phyloP scores from a whole-genome alignment of 2,888 invertebrate species.

The Carcina quercana region DNA sequence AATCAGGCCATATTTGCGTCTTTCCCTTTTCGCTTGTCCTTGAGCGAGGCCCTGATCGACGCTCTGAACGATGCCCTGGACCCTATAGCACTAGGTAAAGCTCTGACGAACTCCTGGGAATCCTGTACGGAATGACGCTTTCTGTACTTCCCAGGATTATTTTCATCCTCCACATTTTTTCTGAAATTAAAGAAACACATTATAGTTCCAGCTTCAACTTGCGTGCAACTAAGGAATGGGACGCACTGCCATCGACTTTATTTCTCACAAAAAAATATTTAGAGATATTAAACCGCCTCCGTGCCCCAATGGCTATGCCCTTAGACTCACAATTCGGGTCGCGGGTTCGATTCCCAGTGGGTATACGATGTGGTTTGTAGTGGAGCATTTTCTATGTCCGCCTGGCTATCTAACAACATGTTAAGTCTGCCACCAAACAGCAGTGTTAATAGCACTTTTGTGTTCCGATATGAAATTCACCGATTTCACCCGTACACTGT shows the following conservation, averaged over 20 bases:
- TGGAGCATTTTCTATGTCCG: too few species aligned
- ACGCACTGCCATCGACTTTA: too few species aligned
- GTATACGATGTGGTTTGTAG: too few species aligned
- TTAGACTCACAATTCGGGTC: neutral
- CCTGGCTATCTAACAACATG: too few species aligned
- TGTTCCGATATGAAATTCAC: too few species aligned
- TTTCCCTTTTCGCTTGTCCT: neutral
- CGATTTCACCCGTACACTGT: too few species aligned
- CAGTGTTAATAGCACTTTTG: too few species aligned
- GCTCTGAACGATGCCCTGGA: conserved; percentile 49
- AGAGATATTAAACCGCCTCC: neutral
- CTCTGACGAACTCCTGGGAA: conserved; percentile 41
- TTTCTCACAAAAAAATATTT: neutral
- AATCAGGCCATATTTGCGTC: conserved; percentile 5
- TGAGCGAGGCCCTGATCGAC: conserved; percentile 49
- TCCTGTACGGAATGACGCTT: conserved; percentile 29
- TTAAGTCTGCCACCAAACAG: too few species aligned
- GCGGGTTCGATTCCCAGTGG: neutral
- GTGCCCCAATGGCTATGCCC: too few species aligned
- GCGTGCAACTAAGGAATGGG: too few species aligned
- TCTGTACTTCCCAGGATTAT: conserved; percentile 40
- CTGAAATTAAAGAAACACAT: conserved; percentile 21
- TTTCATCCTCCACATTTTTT: conserved; percentile 29
- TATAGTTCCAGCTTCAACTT: too few species aligned
- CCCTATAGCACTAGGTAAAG: conserved; percentile 43